These are phyloP conservation scores for Spatulosminthurus flaviceps DNA, from an alignment of 2,888 invertebrate species.

Conservation along the genomic window DNA sequence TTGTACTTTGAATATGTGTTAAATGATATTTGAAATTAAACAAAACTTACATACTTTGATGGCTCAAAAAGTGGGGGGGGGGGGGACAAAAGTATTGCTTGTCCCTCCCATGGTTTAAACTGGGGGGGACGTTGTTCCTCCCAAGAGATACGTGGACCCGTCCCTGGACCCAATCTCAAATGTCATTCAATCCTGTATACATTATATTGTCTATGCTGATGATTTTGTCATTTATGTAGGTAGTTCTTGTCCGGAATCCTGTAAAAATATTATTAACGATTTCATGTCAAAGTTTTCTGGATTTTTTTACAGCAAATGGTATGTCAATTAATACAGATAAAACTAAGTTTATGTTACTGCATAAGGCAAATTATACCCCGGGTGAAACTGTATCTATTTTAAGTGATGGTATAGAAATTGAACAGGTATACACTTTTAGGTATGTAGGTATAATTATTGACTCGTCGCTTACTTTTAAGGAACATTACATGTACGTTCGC, in stretches of 20 bases:
- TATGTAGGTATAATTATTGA: constrained; percentile 31
- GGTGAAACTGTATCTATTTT: not conserved
- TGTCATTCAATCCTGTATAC: not conserved
- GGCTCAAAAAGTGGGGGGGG: too few relatives aligned
- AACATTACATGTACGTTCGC: constrained; percentile 8
- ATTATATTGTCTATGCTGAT: not conserved
- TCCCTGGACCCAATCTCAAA: not conserved
- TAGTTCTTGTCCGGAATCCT: not conserved
- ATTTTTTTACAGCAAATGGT: not conserved
- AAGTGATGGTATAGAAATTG: not conserved
- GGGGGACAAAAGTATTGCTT: too few relatives aligned
- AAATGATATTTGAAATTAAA: too few relatives aligned
- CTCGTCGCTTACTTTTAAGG: constrained; percentile 16
- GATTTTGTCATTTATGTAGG: not conserved
- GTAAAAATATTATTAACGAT: not conserved
- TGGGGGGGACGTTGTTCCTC: too few relatives aligned
- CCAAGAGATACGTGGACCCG: too few relatives aligned
- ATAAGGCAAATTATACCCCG: not conserved
- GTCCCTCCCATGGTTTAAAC: too few relatives aligned
- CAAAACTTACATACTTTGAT: too few relatives aligned
- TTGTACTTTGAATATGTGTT: too few relatives aligned
- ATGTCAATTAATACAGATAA: not conserved
- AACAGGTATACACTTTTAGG: constrained; percentile 26
- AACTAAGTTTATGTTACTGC: constrained; percentile 11
- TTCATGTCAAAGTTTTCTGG: not conserved